These are phyloP conservation scores for Micoletzkya japonica DNA, from an alignment of 2,888 invertebrate genomes.

Conservation along the genomic window DNA sequence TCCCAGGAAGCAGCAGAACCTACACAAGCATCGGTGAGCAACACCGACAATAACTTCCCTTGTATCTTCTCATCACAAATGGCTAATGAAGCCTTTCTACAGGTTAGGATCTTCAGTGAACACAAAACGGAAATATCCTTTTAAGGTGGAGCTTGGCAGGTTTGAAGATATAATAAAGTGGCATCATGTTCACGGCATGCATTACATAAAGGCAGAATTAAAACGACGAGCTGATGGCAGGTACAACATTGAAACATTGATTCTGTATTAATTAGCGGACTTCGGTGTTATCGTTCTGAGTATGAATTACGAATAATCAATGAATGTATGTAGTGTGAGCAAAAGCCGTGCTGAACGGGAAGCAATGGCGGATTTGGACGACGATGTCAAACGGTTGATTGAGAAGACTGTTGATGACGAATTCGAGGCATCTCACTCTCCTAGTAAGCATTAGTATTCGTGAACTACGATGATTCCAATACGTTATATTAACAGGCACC, in stretches of 20 bases:
- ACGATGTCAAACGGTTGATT: background rate
- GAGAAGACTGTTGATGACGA: background rate
- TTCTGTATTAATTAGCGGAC: too few species aligned
- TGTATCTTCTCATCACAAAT: slow-evolving; percentile 4
- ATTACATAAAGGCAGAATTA: too few species aligned
- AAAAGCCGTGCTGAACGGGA: background rate
- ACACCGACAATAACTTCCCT: background rate
- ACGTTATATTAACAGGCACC: background rate
- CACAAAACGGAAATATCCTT: background rate
- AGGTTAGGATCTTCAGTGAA: background rate
- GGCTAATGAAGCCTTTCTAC: slow-evolving; percentile 2
- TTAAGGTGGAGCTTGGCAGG: background rate
- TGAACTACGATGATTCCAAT: background rate
- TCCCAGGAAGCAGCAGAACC: slow-evolving; percentile 1
- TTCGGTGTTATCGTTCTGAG: too few species aligned
- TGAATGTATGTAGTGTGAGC: background rate
- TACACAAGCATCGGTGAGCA: background rate
- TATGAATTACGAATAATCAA: too few species aligned
- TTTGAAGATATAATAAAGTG: slow-evolving; percentile 3
- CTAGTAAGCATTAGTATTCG: background rate
- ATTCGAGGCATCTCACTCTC: background rate
- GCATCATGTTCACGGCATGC: background rate
- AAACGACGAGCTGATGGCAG: too few species aligned
- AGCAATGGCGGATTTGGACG: background rate
- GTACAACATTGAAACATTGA: too few species aligned